A percentile compares a stretch with the other conserved stretches of the same genome.
Conservation (phyloP, 2,113 vertebrate genomes). For the Cinclus mexicanus region DNA sequence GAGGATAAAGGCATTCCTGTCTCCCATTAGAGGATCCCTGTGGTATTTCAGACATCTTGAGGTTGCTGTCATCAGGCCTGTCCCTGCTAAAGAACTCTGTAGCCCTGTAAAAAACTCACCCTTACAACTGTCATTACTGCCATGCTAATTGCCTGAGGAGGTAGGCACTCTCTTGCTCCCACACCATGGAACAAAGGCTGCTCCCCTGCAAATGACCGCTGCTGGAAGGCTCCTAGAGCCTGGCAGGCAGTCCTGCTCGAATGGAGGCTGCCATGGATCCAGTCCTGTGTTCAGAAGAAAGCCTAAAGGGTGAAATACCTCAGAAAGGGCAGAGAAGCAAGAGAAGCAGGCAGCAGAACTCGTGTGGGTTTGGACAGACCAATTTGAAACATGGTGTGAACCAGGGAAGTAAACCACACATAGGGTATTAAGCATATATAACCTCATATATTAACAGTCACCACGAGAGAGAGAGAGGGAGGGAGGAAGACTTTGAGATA, state of each 20-base stretch:
- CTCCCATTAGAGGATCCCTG: slow-evolving; percentile 9
- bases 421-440: not conserved
- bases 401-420: not conserved
- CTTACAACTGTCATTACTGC: not conserved
- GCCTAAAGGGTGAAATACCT: not conserved
- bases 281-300: not conserved
- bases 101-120: not conserved
- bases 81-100: not conserved
- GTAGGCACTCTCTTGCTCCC: fast-evolving
- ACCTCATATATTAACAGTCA: not conserved
- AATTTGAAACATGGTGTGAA: not conserved
- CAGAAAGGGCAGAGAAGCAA: not conserved
- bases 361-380: not conserved
- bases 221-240: not conserved
- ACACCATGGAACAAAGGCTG: not conserved
- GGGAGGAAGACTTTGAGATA: not conserved
- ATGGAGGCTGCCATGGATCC: not conserved
- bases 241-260: fast-evolving
- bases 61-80: slow-evolving; percentile 13
- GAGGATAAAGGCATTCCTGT: slow-evolving; percentile 15
- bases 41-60: slow-evolving; percentile 37
- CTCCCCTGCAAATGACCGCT: not conserved
- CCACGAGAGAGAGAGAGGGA: not conserved
- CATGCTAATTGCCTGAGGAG: not conserved
- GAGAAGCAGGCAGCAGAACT: not conserved